Base-by-base conservation (phyloP, 1,140 invertebrate species). In the Scylla paramamosain region DNA sequence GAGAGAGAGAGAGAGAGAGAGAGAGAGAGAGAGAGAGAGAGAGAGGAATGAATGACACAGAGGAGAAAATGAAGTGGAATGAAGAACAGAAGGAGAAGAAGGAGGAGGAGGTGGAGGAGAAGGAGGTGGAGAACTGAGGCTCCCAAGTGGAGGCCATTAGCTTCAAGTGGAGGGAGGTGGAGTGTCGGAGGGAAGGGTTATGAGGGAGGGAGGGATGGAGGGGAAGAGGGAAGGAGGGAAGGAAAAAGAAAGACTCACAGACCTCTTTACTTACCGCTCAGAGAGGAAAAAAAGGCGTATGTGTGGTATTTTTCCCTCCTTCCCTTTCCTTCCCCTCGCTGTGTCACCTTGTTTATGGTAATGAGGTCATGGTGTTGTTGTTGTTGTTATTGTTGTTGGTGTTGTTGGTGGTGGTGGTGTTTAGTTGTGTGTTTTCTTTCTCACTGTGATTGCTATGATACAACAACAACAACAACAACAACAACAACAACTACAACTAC, bases 1-100 rank as follows among this genome's bases (percentile, higher is more conserved):
- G n/a, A 87, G n/a, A 87, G 16, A 87, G n/a, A 87, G 20, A n/a
- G 32, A 45, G 87, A 88, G 87, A 88, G 87, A 45, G 32, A 88
- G 32, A 45, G 87, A 39, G 46, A 45, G 14, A 39, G 46, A 45
- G 32, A 45, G 29, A 48, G n/a, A 87, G n/a, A 87, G n/a, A 87
- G 16, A 87, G n/a, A 87, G 20, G n/a, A n/a, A 86, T n/a, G 83
- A 86, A 28, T 25, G 84, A 87, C 16, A 87, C 2, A 87, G 84
- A 39, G 29, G 3, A 16, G 84, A 32, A 32, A 39, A 31, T 87
- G n/a, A 32, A 87, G 84, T 87, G 84, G 39, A 16, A 39, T 39
- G 39, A 39, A 39, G 39, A 87, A 87, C 14, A 16, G 39, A 39
- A 39, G 39, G 39, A 39, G 39, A 6, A 2, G 39, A 1, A 39